phyloP scores from a whole-genome alignment of 2,113 vertebrate genomes.

The Chaenogobius annularis region DNA sequence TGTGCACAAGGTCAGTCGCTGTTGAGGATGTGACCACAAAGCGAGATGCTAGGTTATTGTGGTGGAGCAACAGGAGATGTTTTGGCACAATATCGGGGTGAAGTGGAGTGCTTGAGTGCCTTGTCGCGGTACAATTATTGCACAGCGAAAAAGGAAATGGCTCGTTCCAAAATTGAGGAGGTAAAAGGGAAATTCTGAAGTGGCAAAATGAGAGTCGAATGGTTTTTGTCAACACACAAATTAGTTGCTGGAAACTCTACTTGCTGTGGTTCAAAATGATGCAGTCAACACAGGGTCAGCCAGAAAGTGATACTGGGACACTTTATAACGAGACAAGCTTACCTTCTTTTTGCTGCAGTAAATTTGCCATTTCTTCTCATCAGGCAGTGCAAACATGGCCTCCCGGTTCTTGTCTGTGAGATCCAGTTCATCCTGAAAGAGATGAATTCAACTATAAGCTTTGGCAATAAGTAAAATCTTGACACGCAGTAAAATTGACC shows the following conservation, averaged over 20 bases:
- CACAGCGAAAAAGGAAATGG: constrained; percentile 31
- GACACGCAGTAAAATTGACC: background rate
- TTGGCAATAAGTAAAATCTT: background rate
- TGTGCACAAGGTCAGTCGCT: constrained; percentile 46
- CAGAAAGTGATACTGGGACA: constrained; percentile 30
- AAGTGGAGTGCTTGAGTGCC: constrained; percentile 41
- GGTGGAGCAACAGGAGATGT: constrained; percentile 37
- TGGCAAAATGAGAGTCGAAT: constrained; percentile 3
- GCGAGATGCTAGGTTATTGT: constrained; percentile 45
- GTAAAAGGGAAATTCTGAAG: constrained; percentile 25
- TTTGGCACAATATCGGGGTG: constrained; percentile 55
- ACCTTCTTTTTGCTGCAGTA: constrained; percentile 99
- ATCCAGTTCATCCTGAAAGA: constrained; percentile 93
- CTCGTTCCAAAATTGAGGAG: constrained; percentile 20
- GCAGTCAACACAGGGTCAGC: constrained; percentile 43
- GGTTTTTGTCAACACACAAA: constrained; percentile 39
- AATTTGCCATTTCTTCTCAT: constrained; percentile 99
- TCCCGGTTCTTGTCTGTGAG: constrained; percentile 97
- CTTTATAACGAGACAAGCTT: constrained; percentile 28
- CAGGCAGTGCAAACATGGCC: constrained; percentile 94
- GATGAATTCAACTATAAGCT: background rate
- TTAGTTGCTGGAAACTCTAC: constrained; percentile 23
- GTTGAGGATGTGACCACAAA: constrained; percentile 47
- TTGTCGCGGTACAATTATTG: constrained; percentile 41
- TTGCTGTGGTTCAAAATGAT: constrained; percentile 33